Percentiles rank a stretch among this genome's conserved stretches.
Conservation (phyloP, 2,113 vertebrate genomes). For the Neotoma lepida region DNA sequence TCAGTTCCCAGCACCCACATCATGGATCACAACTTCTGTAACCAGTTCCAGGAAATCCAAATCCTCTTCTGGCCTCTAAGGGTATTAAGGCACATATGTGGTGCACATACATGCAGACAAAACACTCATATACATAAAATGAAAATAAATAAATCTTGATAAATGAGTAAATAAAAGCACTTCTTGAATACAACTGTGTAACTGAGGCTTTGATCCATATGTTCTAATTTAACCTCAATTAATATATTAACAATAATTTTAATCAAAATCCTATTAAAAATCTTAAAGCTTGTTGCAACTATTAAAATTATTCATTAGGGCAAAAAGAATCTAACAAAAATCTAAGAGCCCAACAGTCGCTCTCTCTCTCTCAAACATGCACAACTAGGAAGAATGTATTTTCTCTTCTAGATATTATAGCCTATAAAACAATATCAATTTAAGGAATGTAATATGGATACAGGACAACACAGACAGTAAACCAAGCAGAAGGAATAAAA, state of each 20-base stretch:
- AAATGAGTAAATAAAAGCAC: background rate
- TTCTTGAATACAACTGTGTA: constrained; percentile 14
- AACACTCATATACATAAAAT: background rate
- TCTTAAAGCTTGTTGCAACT: background rate
- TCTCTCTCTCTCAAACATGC: background rate
- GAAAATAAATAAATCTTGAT: background rate
- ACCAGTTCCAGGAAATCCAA: background rate
- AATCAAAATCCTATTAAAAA: background rate
- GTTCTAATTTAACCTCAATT: background rate
- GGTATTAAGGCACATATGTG: background rate
- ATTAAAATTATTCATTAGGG: background rate
- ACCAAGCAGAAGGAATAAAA: constrained; percentile 40
- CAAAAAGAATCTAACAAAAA: background rate
- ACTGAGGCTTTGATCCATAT: background rate
- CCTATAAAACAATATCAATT: background rate
- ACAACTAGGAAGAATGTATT: background rate
- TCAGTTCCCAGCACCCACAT: background rate
- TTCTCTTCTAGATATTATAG: background rate
- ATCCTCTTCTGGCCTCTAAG: background rate
- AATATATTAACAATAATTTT: background rate
- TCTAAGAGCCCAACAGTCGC: background rate
- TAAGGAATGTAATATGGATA: background rate
- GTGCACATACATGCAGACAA: background rate
- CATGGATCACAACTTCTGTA: background rate
- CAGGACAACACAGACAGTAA: background rate